Base-by-base conservation (phyloP, 2,888 invertebrate species). In the Yponomeuta malinellus region DNA sequence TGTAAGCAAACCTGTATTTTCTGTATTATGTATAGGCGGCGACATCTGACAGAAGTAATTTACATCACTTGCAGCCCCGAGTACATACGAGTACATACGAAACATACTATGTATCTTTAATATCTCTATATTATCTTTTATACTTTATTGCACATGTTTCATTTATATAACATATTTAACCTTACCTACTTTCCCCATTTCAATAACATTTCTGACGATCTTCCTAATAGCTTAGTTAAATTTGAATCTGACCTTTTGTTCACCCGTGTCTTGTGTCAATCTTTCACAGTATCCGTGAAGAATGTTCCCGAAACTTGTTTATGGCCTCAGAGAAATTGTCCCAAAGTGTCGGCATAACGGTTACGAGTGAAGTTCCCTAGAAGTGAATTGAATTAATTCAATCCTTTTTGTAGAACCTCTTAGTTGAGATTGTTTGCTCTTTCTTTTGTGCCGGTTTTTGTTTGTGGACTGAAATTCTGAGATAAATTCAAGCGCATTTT, bases 301-400 rank as follows among this genome's bases (percentile, higher is more conserved):
- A 59, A 59, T 59, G 52, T 59, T 15, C 5, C 52, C 52, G 52
- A 59, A 59, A 59, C 52, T 59, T 59, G 52, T 59, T 59, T 59
- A 59, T 59, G 15, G 52, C 52, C 15, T 15, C 52, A 3, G 52
- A 59, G 52, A 59, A 59, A 59, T 15, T 59, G 52, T 15, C 52
- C 52, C 15, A 59, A 59, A 59, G 52, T 59, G 52, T 59, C 15
- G 52, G 52, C 15, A 15, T 59, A 59, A 59, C 15, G 52, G 52
- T 59, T 59, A 59, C 52, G 52, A 59, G 52, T 59, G 52, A 59
- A 59, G 3, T 59, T 59, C 15, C 52, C 43, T 59, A 15, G 52
- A 59, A 59, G 52, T 59, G 52, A 59, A 59, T 59, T 59, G 52
- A 59, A 59, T 59, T 59, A 59, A 59, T 59, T 59, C 52, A 59